phyloP scores from a whole-genome alignment of 2,113 vertebrate species.

The Oreochromis aureus region DNA sequence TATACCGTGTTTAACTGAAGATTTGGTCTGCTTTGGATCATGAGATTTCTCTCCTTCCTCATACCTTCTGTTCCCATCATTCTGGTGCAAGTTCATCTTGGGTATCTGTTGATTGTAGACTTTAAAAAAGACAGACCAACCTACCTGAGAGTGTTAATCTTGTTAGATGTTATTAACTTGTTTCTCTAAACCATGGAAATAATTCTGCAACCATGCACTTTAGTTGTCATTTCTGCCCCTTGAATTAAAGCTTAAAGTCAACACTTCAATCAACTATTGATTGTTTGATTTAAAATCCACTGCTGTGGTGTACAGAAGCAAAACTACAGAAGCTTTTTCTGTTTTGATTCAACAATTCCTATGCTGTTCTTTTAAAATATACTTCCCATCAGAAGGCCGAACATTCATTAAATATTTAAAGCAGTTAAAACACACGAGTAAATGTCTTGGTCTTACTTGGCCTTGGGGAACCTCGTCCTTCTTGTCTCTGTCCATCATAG shows the following conservation, averaged over 20 bases:
- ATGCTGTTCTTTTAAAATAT: not conserved
- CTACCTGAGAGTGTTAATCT: not conserved
- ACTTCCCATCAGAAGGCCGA: not conserved
- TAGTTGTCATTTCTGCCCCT: not conserved
- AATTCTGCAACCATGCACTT: not conserved
- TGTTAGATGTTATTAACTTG: not conserved
- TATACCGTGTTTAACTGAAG: not conserved
- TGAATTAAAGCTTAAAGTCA: not conserved
- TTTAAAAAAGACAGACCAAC: not conserved
- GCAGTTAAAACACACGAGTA: not conserved
- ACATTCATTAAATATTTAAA: not conserved
- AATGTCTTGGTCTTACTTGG: constrained; percentile 75
- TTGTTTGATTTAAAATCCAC: not conserved
- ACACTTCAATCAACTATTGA: not conserved
- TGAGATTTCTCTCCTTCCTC: not conserved
- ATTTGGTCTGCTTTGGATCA: not conserved
- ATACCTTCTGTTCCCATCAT: not conserved
- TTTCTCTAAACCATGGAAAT: not conserved
- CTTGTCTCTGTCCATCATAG: constrained; percentile 99
- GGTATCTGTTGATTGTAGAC: not conserved
- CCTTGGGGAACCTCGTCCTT: constrained; percentile 92
- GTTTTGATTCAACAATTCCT: not conserved
- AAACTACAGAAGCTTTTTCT: not conserved
- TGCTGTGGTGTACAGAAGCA: not conserved
- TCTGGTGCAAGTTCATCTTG: not conserved